Evolutionary conservation across 1,140 invertebrate genomes (phyloP), one percentile per base, ranked within the genome.

Genomic region (Platyscapa corneri): DNA sequence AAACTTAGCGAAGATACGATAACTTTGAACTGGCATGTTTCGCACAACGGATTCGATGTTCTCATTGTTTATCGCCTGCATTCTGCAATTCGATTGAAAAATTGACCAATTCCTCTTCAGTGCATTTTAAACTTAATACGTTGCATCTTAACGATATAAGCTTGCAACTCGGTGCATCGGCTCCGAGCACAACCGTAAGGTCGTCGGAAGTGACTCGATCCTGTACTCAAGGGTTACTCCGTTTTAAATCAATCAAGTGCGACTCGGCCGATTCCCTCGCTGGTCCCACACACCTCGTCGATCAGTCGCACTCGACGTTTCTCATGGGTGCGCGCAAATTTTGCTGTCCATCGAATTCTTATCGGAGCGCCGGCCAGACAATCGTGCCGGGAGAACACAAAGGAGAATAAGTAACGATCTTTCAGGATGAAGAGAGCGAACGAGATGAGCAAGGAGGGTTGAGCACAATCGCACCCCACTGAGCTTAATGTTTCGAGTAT

Each of bases 401-500:
- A 87, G 67, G 49, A 67, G 86, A 84, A 80, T 82, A 83, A 88
- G 53, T 84, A 85, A 86, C 75, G 76, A 75, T 30, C n/a, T 32
- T 49, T 32, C 6, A 5, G 14, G 46, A 77, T 32, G 56, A 70
- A 70, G 34, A 79, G 39, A 67, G 18, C 74, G 34, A 14, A 49
- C 0, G 20, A 82, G 80, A 82, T 77, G 74, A 76, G 74, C 82
- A 49, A 49, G 76, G 65, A 78, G 74, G 64, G 75, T 79, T 2
- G 60, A 32, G 23, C 83, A 86, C 65, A 86, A 64, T 77, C 46
- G 82, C 79, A 46, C 86, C 87, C 64, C 83, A 78, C 77, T 78
- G 85, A 72, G 85, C 82, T 89, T 86, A 88, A 90, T 88, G 88
- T 87, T 89, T 79, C 87, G 87, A 53, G 87, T 83, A 74, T 82